Percentiles rank a stretch among this genome's conserved stretches.
Conservation (phyloP, 2,888 invertebrate species). For the Amphiduros pacificus region DNA sequence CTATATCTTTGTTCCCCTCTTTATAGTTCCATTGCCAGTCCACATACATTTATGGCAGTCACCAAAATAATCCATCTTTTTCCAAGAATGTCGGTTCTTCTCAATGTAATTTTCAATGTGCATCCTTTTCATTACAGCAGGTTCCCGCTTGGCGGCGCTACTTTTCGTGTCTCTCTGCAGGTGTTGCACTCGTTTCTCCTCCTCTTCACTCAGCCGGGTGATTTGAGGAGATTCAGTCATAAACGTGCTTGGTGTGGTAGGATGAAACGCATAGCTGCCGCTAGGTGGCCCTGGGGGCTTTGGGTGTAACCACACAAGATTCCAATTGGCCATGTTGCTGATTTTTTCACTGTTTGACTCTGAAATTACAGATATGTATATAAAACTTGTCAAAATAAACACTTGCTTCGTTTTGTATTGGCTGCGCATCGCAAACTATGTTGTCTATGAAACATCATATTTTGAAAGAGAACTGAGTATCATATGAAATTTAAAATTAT, state of each 20-base stretch:
- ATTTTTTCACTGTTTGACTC: too few relatives aligned
- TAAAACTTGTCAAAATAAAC: too few relatives aligned
- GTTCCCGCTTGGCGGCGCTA: conserved; percentile 11
- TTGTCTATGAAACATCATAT: too few relatives aligned
- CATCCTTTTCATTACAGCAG: conserved; percentile 10
- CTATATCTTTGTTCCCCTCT: conserved; percentile 5
- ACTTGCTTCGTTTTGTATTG: too few relatives aligned
- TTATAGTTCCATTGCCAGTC: conserved; percentile 26
- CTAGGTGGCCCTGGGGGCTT: neutral
- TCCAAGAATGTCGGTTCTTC: conserved; percentile 42
- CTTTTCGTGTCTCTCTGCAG: conserved; percentile 1
- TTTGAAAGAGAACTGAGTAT: too few relatives aligned
- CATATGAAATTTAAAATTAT: too few relatives aligned
- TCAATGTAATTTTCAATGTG: conserved; percentile 36
- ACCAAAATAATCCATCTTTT: conserved; percentile 45
- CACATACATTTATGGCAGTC: conserved; percentile 48
- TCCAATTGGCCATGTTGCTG: conserved; percentile 19
- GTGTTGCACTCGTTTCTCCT: conserved; percentile 6
- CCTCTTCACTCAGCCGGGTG: neutral
- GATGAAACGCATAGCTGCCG: too few relatives aligned
- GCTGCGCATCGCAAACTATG: too few relatives aligned
- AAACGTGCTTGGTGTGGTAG: too few relatives aligned
- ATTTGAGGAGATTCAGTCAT: too few relatives aligned
- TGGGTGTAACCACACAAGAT: conserved; percentile 17
- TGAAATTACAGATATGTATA: too few relatives aligned